Evolutionary conservation across 1,140 invertebrate species (phyloP), one percentile per base, ranked within the genome.

Genomic region (Zaprionus taronus): DNA sequence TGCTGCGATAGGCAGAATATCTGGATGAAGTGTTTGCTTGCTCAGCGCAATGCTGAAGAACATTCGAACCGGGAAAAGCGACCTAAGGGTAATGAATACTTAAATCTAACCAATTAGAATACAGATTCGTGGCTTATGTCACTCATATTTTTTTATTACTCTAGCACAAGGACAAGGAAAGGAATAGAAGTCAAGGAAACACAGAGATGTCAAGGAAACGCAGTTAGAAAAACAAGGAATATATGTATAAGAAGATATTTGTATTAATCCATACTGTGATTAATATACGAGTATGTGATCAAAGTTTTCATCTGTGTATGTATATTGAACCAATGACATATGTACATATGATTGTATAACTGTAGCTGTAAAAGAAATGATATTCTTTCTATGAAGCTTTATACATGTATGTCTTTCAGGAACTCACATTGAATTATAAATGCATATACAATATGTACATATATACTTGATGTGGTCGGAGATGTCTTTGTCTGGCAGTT

Each of bases 1-100:
- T 77, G 55, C 28, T 34, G 22, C 31, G 68, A 76, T 65, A 60
- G 61, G 38, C 20, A 22, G 31, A 47, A 47, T 47, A 47, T 47
- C 41, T 47, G 41, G n/a, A 47, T 14, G 31, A 41, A 36, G 17
- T 38, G 31, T 61, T 47, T 44, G 41, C 41, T 47, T 20, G 41
- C 41, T 47, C 41, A 17, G 41, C 41, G 41, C n/a, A 47, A 41
- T 7, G 38, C 15, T 6, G 38, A 41, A n/a, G 15, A 7, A 9
- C n/a, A 47, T 47, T 47, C 41, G 41, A 47, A n/a, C 15, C n/a
- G 2, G 38, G 38, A 15, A 17, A 44, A 17, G 2, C 0, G 41
- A 47, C 7, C 41, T 17, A 47, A 47, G 41, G 41, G 14, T 38
- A 38, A 38, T 38, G 36, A 38, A 38, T 38, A 38, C 36, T 38